Evolutionary conservation across 2,888 invertebrate genomes (phyloP).

Genomic region (Protophormia terraenovae): DNA sequence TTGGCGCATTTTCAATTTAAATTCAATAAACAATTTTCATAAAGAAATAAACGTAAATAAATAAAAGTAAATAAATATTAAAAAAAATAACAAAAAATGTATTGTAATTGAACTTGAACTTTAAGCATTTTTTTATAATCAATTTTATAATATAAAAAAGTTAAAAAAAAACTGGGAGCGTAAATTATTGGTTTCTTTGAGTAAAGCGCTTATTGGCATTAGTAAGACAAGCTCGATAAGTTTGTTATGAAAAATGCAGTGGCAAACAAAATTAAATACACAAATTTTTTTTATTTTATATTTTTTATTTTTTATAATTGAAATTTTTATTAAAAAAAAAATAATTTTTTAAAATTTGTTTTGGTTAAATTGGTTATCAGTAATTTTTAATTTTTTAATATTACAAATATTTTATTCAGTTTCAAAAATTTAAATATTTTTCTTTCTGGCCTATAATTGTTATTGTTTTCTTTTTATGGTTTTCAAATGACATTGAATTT

Average conservation of each 20-base stretch:
- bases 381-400: no score
- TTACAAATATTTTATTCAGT: no score
- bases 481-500: slow-evolving; percentile 14
- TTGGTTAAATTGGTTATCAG: no score
- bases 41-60: slow-evolving; percentile 30
- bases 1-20: slow-evolving; percentile 54
- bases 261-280: no score
- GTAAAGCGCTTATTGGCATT: slow-evolving; percentile 1
- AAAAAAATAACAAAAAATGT: slow-evolving; percentile 1
- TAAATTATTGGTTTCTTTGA: slow-evolving; percentile 14
- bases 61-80: slow-evolving; percentile 28
- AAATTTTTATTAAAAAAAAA: no score
- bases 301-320: no score
- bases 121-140: slow-evolving; percentile 5
- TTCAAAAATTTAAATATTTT: no score
- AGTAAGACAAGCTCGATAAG: no score
- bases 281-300: no score
- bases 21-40: slow-evolving; percentile 18
- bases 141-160: slow-evolving; percentile 11
- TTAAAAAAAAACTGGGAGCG: slow-evolving; percentile 25
- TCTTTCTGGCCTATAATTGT: no score
- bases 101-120: slow-evolving; percentile 65
- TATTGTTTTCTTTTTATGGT: neutral
- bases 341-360: no score
- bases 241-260: no score